A percentile compares a stretch with the other conserved stretches of the same genome.
These are phyloP conservation scores for Andinoacara biseriatus DNA, from an alignment of 2,113 vertebrate genomes.

Conservation along the genomic window DNA sequence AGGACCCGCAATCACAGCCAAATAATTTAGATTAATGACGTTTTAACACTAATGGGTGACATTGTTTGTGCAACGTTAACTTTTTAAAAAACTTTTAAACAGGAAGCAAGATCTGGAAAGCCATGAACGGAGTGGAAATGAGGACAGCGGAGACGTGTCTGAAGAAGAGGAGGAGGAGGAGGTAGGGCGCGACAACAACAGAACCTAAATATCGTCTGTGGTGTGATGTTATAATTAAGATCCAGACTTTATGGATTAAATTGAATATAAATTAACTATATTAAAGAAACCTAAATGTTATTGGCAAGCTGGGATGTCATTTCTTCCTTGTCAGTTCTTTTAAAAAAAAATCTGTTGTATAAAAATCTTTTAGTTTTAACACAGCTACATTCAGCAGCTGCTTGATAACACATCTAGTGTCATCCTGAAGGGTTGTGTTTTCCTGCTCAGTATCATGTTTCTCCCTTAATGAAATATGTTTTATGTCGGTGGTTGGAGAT, in stretches of 20 bases:
- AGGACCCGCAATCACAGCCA: neutral
- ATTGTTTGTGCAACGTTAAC: neutral
- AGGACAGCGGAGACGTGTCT: slow-evolving; percentile 94
- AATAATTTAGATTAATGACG: neutral
- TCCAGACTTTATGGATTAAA: neutral
- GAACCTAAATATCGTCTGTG: neutral
- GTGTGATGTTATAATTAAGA: slow-evolving; percentile 5
- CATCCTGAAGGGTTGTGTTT: too few species aligned
- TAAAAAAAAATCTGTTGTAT: too few species aligned
- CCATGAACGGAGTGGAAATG: slow-evolving; percentile 89
- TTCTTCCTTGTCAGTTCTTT: too few species aligned
- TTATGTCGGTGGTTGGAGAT: neutral
- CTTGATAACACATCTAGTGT: neutral
- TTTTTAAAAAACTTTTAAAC: slow-evolving; percentile 17
- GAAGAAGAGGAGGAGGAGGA: slow-evolving; percentile 84
- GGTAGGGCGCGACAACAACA: neutral
- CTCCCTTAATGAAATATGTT: neutral
- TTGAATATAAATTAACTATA: too few species aligned
- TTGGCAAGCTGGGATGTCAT: too few species aligned
- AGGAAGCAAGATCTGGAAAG: slow-evolving; percentile 90
- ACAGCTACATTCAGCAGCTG: too few species aligned
- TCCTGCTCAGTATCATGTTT: too few species aligned
- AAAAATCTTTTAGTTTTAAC: too few species aligned
- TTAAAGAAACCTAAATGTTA: too few species aligned
- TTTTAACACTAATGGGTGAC: neutral